Evolutionary conservation across 1,140 invertebrate genomes (phyloP).

Genomic region (Rhopalosiphum maidis): DNA sequence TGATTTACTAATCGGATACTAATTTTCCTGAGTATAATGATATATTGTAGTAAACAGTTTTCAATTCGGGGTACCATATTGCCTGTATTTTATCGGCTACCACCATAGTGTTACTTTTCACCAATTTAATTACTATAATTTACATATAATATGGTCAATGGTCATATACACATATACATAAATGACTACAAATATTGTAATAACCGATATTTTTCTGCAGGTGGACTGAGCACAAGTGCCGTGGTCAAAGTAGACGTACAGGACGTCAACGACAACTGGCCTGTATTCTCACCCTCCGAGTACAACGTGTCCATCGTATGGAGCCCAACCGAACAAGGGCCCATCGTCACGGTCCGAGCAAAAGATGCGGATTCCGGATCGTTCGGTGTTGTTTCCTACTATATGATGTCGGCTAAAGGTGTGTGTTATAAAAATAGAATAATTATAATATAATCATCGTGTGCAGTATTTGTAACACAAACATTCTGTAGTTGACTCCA

Average conservation of each 20-base stretch:
- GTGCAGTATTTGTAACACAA: not conserved
- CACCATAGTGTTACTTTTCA: not conserved
- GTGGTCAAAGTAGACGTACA: slow-evolving; percentile 90
- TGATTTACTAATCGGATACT: not conserved
- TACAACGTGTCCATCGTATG: slow-evolving; percentile 88
- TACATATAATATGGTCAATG: not conserved
- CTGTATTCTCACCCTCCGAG: slow-evolving; percentile 82
- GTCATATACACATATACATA: not conserved
- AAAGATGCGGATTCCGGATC: slow-evolving; percentile 85
- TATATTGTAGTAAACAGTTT: not conserved
- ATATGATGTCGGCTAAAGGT: slow-evolving; percentile 60
- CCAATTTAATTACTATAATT: not conserved
- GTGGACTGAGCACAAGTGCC: slow-evolving; percentile 88
- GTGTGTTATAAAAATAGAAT: not conserved
- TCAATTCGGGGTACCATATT: not conserved
- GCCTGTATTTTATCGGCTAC: not conserved
- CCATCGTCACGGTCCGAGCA: slow-evolving; percentile 77
- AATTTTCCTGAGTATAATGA: not conserved
- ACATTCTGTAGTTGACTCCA: not conserved
- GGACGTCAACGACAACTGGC: slow-evolving; percentile 94
- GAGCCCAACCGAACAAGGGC: slow-evolving; percentile 64
- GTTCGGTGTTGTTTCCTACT: slow-evolving; percentile 82
- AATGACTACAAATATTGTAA: not conserved
- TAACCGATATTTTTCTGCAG: slow-evolving; percentile 66
- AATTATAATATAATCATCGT: not conserved